Conservation (phyloP, 2,113 vertebrate genomes). For the Podarcis muralis region DNA sequence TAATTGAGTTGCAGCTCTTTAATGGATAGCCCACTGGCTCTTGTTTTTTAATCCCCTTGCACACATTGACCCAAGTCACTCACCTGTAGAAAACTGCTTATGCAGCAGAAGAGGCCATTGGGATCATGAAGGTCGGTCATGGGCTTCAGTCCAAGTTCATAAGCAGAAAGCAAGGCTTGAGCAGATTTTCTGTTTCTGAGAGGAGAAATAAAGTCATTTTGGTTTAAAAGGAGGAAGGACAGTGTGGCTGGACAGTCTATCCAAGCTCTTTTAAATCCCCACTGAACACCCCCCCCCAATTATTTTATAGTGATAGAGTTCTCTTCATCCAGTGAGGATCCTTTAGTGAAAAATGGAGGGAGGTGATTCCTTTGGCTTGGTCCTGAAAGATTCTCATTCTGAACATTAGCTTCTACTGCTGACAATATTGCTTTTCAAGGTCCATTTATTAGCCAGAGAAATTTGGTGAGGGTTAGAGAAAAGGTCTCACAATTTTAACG, state of each 20-base stretch:
- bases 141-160: background rate
- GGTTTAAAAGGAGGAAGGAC: background rate
- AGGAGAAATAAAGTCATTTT: background rate
- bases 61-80: conserved; percentile 18
- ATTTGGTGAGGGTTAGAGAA: background rate
- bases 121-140: conserved; percentile 6
- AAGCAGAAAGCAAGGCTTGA: background rate
- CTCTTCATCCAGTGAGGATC: background rate
- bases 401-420: background rate
- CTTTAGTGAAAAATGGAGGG: background rate
- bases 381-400: background rate
- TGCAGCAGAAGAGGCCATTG: background rate
- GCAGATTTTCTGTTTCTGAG: background rate
- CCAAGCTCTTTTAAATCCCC: background rate
- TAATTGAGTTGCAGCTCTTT: conserved; percentile 66
- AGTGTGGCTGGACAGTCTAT: background rate
- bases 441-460: background rate
- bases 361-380: background rate
- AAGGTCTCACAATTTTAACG: background rate
- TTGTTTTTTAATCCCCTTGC: conserved; percentile 20
- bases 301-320: background rate
- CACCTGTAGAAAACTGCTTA: conserved; percentile 14
- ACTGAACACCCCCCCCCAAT: background rate
- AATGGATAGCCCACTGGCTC: conserved; percentile 18
- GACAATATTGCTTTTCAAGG: background rate